Base-by-base conservation (phyloP, 64 coral and sea anemone genomes). In the Montipora capricornis region DNA sequence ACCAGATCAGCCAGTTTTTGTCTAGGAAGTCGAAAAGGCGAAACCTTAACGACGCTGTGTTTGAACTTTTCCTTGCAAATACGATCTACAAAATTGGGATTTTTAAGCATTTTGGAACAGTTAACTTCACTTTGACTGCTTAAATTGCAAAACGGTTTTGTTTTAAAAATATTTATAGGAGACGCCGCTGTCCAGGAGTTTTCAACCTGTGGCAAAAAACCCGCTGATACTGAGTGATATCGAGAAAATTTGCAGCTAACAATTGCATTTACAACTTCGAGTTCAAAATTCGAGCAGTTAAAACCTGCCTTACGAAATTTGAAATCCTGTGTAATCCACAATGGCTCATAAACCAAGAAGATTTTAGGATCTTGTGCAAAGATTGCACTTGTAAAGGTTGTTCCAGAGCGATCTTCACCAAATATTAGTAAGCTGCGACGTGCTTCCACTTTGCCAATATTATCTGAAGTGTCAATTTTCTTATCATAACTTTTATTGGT, bases 371-470 rank as follows among this genome's bases (percentile, higher is more conserved):
- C 91, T 29, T 84, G 74, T n/a, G 81, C 59, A 17, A 93, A 93
- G 49, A 93, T 93, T 9, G 80, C 51, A 61, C 47, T 93, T 64
- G 78, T 64, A 67, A 93, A 93, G 4, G 91, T 93, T 24, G 91
- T 93, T 12, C 91, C 91, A 5, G 91, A 87, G 14, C 91, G 68
- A 83, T 93, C 91, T 11, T 93, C 71, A 1, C 91, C 91, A 52
- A 93, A 84, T 14, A 87, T 78, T 20, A 92, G n/a, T 44, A 92
- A 51, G 37, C 80, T 83, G 44, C 37, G 62, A 8, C 82, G 44
- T 5, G 45, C 0, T 48, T 14, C 0, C 11, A 7, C 16, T 71
- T 12, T 66, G n/a, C 15, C 45, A 3, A 68, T 59, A 62, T 49
- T 84, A 20, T 6, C 46, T 19, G 49, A 3, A 78, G 5, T 78